These are phyloP conservation scores for Tenthredo livida DNA, from an alignment of 2,888 invertebrate species.

Conservation along the genomic window DNA sequence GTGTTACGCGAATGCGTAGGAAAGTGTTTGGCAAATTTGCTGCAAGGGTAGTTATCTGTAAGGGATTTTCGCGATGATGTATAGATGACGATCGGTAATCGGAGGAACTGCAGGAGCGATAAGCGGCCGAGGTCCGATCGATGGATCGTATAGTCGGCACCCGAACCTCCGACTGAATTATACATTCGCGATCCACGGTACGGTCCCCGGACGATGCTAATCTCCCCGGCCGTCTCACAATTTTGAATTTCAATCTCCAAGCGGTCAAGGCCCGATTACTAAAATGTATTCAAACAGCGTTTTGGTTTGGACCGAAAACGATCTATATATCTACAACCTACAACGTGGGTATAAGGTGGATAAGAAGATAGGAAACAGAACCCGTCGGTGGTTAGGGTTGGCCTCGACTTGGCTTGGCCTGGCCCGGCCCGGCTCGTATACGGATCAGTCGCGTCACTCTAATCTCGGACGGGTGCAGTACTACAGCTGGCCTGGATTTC, in stretches of 20 bases:
- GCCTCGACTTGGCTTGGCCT: not conserved
- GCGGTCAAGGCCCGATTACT: slow-evolving; percentile 65
- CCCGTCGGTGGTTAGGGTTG: not conserved
- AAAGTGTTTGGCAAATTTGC: not conserved
- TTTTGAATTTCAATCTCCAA: slow-evolving; percentile 69
- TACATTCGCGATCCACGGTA: slow-evolving; percentile 65
- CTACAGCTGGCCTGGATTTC: slow-evolving; percentile 7
- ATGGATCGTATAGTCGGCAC: slow-evolving; percentile 28
- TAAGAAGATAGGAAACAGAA: slow-evolving; percentile 20
- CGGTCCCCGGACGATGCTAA: slow-evolving; percentile 59
- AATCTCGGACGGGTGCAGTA: not conserved
- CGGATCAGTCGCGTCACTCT: not conserved
- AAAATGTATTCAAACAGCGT: slow-evolving; percentile 51
- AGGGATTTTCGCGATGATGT: not conserved
- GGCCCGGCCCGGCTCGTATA: not conserved
- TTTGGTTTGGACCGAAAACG: not conserved
- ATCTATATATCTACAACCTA: slow-evolving; percentile 12
- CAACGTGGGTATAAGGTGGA: not conserved
- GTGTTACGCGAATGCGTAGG: not conserved
- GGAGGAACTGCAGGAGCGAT: slow-evolving; percentile 4
- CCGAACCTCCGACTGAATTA: slow-evolving; percentile 65
- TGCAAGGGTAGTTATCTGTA: not conserved
- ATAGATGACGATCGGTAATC: not conserved
- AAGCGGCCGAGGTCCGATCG: not conserved
- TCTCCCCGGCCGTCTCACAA: slow-evolving; percentile 65